phyloP scores from a whole-genome alignment of 92 coral and sea anemone genomes.

The Porites evermanni region DNA sequence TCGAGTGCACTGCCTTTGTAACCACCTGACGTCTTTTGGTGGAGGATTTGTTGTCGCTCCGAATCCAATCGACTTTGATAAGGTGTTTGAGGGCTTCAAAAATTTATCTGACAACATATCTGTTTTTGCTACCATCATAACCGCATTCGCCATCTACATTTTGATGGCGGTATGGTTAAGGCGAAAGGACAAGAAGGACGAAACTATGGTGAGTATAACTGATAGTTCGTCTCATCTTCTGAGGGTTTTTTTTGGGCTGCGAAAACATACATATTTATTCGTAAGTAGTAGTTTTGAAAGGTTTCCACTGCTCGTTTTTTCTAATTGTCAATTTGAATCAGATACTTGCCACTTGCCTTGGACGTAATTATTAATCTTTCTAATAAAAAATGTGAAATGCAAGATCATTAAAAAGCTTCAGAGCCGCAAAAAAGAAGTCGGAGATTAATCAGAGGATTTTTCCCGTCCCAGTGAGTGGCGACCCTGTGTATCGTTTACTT shows the following conservation, averaged over 20 bases:
- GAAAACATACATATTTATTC: neutral
- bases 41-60: slow-evolving; percentile 67
- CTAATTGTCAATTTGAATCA: no score
- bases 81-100: slow-evolving; percentile 70
- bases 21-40: slow-evolving; percentile 71
- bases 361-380: no score
- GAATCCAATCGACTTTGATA: slow-evolving; percentile 74
- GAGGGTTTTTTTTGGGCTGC: neutral
- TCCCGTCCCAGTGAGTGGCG: no score
- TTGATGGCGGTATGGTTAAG: slow-evolving; percentile 61
- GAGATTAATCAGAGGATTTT: no score
- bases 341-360: no score
- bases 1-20: slow-evolving; percentile 62
- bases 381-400: no score
- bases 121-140: slow-evolving; percentile 55
- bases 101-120: slow-evolving; percentile 66
- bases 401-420: no score
- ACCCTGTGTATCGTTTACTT: no score
- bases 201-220: slow-evolving; percentile 26
- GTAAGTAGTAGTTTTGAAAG: no score
- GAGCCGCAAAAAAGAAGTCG: no score
- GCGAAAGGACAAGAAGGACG: slow-evolving; percentile 58
- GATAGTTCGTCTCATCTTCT: neutral
- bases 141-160: slow-evolving; percentile 55
- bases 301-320: no score